These are phyloP conservation scores for Ectropis crepuscularia DNA, from an alignment of 2,888 invertebrate species.

Conservation along the genomic window DNA sequence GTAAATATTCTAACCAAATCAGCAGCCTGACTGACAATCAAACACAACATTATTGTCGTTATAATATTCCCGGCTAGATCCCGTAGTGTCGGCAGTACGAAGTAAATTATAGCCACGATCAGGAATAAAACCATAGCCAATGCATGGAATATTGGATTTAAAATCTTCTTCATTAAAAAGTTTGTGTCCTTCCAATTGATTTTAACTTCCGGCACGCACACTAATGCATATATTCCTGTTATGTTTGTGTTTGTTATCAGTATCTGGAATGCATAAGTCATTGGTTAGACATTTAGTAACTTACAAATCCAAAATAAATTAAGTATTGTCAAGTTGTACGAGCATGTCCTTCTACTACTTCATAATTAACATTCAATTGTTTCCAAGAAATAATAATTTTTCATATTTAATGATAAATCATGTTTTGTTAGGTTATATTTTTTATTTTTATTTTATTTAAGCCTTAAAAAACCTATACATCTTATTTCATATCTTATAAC, in stretches of 20 bases:
- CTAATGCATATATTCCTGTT: slow-evolving; percentile 88
- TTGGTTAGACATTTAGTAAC: slow-evolving; percentile 3
- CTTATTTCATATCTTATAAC: too few relatives aligned
- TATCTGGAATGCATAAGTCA: slow-evolving; percentile 69
- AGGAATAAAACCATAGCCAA: slow-evolving; percentile 89
- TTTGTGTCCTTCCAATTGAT: slow-evolving; percentile 90
- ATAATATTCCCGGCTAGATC: slow-evolving; percentile 94
- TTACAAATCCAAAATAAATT: too few relatives aligned
- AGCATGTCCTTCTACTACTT: too few relatives aligned
- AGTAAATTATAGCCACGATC: slow-evolving; percentile 91
- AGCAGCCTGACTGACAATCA: slow-evolving; percentile 91
- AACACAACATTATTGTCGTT: slow-evolving; percentile 91
- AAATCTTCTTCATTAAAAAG: slow-evolving; percentile 89
- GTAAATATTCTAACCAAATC: slow-evolving; percentile 92
- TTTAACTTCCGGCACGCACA: slow-evolving; percentile 89
- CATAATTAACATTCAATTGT: too few relatives aligned
- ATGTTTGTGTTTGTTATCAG: slow-evolving; percentile 78
- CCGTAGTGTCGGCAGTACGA: slow-evolving; percentile 91
- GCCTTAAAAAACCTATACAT: too few relatives aligned
- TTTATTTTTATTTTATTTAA: too few relatives aligned
- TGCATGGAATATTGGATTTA: slow-evolving; percentile 91
- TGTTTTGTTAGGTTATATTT: too few relatives aligned
- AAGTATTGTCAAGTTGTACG: too few relatives aligned
- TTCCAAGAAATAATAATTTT: too few relatives aligned
- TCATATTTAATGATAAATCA: too few relatives aligned